These are phyloP conservation scores for Litocranius walleri DNA, from an alignment of 2,113 vertebrate species.

Conservation along the genomic window DNA sequence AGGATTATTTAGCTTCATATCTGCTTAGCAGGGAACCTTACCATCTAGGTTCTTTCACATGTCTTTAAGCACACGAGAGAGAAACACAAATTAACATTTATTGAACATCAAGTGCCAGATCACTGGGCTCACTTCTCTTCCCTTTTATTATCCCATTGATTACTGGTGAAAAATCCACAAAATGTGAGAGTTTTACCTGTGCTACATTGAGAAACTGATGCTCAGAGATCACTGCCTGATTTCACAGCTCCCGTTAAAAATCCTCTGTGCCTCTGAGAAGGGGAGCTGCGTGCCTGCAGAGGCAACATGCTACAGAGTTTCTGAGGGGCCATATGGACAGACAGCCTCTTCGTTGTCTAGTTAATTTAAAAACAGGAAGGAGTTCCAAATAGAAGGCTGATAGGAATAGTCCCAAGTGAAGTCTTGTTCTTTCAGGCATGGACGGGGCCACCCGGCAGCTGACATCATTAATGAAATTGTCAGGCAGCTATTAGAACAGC, in stretches of 20 bases:
- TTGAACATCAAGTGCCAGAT: neutral
- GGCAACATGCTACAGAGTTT: neutral
- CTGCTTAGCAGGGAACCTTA: neutral
- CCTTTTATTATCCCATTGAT: neutral
- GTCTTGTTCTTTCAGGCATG: slow-evolving; percentile 58
- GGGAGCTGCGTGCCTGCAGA: rapidly evolving
- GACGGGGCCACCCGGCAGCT: slow-evolving; percentile 46
- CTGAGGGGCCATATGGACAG: neutral
- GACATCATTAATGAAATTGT: slow-evolving; percentile 72
- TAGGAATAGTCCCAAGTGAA: slow-evolving; percentile 43
- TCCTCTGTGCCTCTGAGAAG: neutral
- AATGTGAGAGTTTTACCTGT: neutral
- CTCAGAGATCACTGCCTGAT: neutral
- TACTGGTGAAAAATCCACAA: neutral
- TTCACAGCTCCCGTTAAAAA: neutral
- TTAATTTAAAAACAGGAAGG: slow-evolving; percentile 58
- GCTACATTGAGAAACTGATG: neutral
- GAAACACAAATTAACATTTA: neutral
- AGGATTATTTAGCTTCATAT: too few species aligned
- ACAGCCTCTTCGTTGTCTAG: slow-evolving; percentile 20
- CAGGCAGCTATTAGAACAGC: slow-evolving; percentile 70
- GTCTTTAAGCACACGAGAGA: neutral
- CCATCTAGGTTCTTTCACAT: neutral
- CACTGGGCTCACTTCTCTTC: neutral
- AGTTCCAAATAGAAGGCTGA: neutral